These are phyloP conservation scores for Gari tellinella DNA, from an alignment of 2,888 invertebrate species.

Conservation along the genomic window DNA sequence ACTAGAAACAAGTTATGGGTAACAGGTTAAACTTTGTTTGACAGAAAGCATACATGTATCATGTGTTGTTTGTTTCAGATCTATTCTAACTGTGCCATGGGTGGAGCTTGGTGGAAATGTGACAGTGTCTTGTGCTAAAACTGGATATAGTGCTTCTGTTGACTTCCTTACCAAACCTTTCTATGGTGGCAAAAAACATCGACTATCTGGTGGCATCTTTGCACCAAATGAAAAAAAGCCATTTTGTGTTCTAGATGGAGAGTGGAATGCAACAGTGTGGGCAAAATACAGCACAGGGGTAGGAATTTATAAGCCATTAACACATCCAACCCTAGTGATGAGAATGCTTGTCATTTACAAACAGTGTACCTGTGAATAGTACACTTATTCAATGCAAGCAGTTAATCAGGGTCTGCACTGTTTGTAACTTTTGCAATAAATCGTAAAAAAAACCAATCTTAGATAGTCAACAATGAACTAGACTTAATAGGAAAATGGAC, in stretches of 20 bases:
- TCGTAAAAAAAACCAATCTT: too few relatives aligned
- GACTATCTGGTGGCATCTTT: constrained; percentile 91
- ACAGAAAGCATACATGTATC: background rate
- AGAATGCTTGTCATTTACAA: too few relatives aligned
- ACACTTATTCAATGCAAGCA: too few relatives aligned
- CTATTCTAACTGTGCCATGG: constrained; percentile 99
- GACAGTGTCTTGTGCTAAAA: constrained; percentile 95
- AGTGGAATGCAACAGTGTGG: constrained; percentile 99
- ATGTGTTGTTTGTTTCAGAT: constrained; percentile 86
- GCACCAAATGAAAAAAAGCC: constrained; percentile 93
- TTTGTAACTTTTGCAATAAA: too few relatives aligned
- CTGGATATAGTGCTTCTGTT: constrained; percentile 95
- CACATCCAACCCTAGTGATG: too few relatives aligned
- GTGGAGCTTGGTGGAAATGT: constrained; percentile 98
- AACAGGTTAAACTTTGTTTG: too few relatives aligned
- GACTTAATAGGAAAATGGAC: too few relatives aligned
- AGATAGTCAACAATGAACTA: too few relatives aligned
- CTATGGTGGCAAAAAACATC: constrained; percentile 97
- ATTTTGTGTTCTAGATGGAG: constrained; percentile 94
- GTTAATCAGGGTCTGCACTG: too few relatives aligned
- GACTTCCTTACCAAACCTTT: constrained; percentile 99
- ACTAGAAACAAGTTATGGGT: too few relatives aligned
- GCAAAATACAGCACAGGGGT: constrained; percentile 92
- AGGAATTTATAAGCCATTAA: too few relatives aligned
- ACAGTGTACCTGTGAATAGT: too few relatives aligned